Percentiles rank a stretch among this genome's conserved stretches.
Conservation (phyloP, 92 coral and sea anemone species). For the Zoanthus solanderi region DNA sequence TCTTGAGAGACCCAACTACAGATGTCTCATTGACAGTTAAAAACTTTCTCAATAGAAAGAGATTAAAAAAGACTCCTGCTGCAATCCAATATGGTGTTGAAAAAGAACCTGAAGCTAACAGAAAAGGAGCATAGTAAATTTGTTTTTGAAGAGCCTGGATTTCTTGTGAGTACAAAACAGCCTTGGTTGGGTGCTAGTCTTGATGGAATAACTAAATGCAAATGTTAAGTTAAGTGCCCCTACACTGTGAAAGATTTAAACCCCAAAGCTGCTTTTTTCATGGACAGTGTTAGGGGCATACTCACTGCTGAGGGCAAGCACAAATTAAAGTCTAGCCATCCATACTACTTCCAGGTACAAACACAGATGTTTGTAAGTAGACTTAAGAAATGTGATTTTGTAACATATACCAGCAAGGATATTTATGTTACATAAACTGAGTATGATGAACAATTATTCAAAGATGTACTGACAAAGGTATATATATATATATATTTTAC, state of each 20-base stretch:
- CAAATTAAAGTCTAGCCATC: conserved; percentile 44
- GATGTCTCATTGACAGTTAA: conserved; percentile 28
- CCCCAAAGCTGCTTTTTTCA: conserved; percentile 65
- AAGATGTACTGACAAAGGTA: conserved; percentile 56
- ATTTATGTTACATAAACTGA: conserved; percentile 49
- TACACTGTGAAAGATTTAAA: conserved; percentile 50
- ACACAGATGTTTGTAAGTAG: conserved; percentile 74
- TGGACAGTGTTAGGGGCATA: conserved; percentile 59
- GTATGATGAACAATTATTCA: conserved; percentile 59
- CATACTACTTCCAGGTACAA: conserved; percentile 70
- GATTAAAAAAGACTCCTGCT: not conserved
- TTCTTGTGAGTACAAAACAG: conserved; percentile 40
- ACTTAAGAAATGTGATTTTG: conserved; percentile 60
- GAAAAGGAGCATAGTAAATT: conserved; percentile 39
- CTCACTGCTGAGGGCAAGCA: conserved; percentile 45
- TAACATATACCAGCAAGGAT: conserved; percentile 57
- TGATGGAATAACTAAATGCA: conserved; percentile 33
- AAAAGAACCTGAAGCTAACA: conserved; percentile 54
- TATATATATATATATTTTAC: conserved; percentile 3
- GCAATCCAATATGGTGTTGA: conserved; percentile 54
- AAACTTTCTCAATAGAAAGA: conserved; percentile 18
- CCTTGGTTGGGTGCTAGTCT: conserved; percentile 59
- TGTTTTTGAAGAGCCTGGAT: conserved; percentile 51
- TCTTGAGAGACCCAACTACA: conserved; percentile 39
- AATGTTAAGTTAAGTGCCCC: conserved; percentile 56